Percentiles rank a stretch among this genome's conserved stretches.
Evolutionary conservation across 2,113 vertebrate genomes (phyloP).

Genomic region (Cephalopterus ornatus): DNA sequence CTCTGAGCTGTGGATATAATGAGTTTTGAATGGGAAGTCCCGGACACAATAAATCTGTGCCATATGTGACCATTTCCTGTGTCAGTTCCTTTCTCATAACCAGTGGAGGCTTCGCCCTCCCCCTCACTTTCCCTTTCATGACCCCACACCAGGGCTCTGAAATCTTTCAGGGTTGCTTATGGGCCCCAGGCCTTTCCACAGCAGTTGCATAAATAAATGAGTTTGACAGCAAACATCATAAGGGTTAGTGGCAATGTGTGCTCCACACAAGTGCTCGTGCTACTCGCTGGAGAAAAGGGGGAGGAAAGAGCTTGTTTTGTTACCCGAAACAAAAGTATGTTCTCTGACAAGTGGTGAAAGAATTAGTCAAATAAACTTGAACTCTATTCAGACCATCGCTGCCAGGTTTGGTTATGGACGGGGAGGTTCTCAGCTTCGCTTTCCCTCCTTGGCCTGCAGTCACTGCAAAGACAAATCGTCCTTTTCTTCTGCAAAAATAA

Average conservation of each 20-base stretch:
- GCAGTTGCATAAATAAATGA: constrained; percentile 88
- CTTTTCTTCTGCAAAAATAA: constrained; percentile 62
- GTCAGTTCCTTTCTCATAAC: constrained; percentile 89
- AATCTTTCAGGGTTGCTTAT: constrained; percentile 83
- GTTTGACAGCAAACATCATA: constrained; percentile 89
- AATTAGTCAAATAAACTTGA: constrained; percentile 82
- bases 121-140: constrained; percentile 76
- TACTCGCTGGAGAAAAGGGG: constrained; percentile 69
- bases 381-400: constrained; percentile 53
- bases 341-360: constrained; percentile 79
- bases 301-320: constrained; percentile 70
- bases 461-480: constrained; percentile 62
- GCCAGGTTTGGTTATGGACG: constrained; percentile 37
- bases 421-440: constrained; percentile 45
- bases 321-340: constrained; percentile 72
- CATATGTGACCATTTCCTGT: constrained; percentile 94
- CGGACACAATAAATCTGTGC: constrained; percentile 88
- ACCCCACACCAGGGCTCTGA: constrained; percentile 86
- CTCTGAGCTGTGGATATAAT: constrained; percentile 80
- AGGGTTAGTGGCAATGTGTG: constrained; percentile 79
- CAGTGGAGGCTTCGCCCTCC: constrained; percentile 64
- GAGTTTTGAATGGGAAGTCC: constrained; percentile 88
- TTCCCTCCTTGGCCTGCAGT: constrained; percentile 1
- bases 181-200: constrained; percentile 78
- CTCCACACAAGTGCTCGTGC: constrained; percentile 75